Base-by-base conservation (phyloP, 2,888 invertebrate species). In the Archaeoteleia sp. region DNA sequence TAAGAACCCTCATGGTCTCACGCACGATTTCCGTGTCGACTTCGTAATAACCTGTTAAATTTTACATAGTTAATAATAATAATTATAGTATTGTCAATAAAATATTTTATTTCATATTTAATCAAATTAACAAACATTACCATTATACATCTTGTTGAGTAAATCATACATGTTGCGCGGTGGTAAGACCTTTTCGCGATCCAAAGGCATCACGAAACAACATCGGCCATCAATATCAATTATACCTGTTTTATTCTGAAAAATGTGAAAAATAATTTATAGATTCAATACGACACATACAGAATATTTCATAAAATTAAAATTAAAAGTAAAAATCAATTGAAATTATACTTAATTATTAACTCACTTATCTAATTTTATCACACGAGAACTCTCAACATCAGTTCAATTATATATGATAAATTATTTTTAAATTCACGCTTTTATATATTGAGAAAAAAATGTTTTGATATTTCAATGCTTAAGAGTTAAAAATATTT, bases 191-290 rank as follows among this genome's bases (percentile, higher is more conserved):
- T 90, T 87, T 23, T 88, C 88, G 20, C 93, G 90, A 86, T 97
- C 93, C 80, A 97, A 87, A 0, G 94, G 93, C 94, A 96, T 95
- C 10, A 95, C 90, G 87, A 96, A 98, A 87, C 98, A 98, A 17
- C 94, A 91, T 48, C 87, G 87, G 27, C 89, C 88, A 60, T 90
- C 90, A 9, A 89, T 86, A 86, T 96, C 95, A 61, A 95, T 90
- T 67, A 96, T 95, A 13, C 91, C 94, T 84, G 91, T 91, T 78
- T 89, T 87, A 77, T 91, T 91, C 91, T 91, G 72, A 15, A 81
- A 76, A 43, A 35, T n/a, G 55, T 25, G 12, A 45, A 53, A 27
- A 46, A 23, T 23, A 25, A 27, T n/a, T 4, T 20, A 34, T 45
- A 55, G 13, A 34, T 27, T 25, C 8, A 34, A 6, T 15, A 9